phyloP scores from a whole-genome alignment of 2,113 vertebrate genomes.

The Benthochromis sp. region DNA sequence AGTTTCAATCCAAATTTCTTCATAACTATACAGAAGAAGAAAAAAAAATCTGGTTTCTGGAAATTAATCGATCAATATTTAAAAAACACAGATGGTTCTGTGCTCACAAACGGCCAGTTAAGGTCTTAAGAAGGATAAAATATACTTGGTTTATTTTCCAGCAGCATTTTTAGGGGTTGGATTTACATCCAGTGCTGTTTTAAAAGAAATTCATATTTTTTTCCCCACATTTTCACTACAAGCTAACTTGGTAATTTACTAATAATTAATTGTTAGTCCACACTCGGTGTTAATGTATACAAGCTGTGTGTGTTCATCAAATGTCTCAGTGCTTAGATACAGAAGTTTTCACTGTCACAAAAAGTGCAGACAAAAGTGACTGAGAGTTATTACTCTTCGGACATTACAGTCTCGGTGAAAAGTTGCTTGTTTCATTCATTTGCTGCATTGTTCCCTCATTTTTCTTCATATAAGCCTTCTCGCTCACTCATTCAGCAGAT shows the following conservation, averaged over 20 bases:
- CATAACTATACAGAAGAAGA: neutral
- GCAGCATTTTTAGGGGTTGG: fast-evolving
- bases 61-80: constrained; percentile 18
- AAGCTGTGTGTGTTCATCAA: fast-evolving
- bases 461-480: neutral
- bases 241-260: neutral
- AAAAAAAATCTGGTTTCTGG: neutral
- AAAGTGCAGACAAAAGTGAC: neutral
- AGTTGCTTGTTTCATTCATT: neutral
- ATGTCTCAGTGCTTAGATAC: neutral
- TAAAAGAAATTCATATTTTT: neutral
- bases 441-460: neutral
- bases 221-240: neutral
- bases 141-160: neutral
- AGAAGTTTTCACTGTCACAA: neutral
- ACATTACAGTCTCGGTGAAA: fast-evolving
- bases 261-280: neutral
- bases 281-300: fast-evolving
- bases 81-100: neutral
- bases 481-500: neutral
- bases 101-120: neutral
- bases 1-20: neutral
- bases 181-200: fast-evolving
- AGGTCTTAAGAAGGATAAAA: neutral
- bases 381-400: neutral